Evolutionary conservation across 1,140 invertebrate species (phyloP).

Genomic region (Coenobita brevimanus): DNA sequence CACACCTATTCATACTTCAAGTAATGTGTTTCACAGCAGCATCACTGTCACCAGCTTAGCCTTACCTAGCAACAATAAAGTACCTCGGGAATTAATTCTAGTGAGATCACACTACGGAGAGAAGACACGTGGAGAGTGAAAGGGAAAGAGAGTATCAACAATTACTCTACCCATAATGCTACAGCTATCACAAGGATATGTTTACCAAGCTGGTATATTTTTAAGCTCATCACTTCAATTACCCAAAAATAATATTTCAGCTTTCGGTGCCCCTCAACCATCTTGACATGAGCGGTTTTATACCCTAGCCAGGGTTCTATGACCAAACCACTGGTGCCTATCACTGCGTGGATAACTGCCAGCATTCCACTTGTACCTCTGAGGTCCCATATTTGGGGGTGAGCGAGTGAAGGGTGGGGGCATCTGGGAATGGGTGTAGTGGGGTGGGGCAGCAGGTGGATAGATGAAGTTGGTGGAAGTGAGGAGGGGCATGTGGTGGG

Average conservation of each 20-base stretch:
- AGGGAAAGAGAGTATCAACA: slow-evolving; percentile 14
- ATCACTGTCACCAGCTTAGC: slow-evolving; percentile 7
- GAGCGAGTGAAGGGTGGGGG: slow-evolving; percentile 43
- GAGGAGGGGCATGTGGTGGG: slow-evolving; percentile 34
- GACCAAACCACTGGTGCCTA: slow-evolving; percentile 51
- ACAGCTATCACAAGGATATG: slow-evolving; percentile 56
- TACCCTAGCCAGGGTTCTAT: slow-evolving; percentile 44
- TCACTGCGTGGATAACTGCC: slow-evolving; percentile 41
- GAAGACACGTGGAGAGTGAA: not conserved
- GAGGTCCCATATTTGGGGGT: slow-evolving; percentile 42
- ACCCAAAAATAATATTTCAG: not conserved
- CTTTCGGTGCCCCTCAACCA: no score
- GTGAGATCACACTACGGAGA: slow-evolving; percentile 50
- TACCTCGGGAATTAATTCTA: slow-evolving; percentile 43
- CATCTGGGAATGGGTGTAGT: slow-evolving; percentile 46
- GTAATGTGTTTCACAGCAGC: slow-evolving; percentile 14
- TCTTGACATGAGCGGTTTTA: slow-evolving; percentile 8
- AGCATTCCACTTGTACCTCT: slow-evolving; percentile 50
- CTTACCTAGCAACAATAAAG: not conserved
- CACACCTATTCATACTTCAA: not conserved
- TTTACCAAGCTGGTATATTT: slow-evolving; percentile 25
- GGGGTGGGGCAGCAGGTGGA: slow-evolving; percentile 37
- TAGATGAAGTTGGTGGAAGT: slow-evolving; percentile 51
- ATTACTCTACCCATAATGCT: slow-evolving; percentile 45
- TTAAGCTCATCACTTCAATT: not conserved